Evolutionary conservation across 2,113 vertebrate species (phyloP).

Genomic region (Megalops atlanticus): DNA sequence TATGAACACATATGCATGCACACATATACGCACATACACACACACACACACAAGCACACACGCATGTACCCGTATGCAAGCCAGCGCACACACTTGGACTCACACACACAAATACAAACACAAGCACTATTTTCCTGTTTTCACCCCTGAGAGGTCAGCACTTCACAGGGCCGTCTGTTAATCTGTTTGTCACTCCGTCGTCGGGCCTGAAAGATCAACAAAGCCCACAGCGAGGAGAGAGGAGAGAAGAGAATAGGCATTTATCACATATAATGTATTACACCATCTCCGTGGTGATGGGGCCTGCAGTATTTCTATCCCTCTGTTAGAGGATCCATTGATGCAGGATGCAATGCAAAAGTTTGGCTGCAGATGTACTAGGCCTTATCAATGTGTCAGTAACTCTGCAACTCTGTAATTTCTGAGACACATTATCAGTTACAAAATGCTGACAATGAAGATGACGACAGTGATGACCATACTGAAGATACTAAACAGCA

Average conservation of each 20-base stretch:
- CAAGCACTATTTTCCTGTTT: slow-evolving; percentile 17
- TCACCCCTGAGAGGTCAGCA: slow-evolving; percentile 82
- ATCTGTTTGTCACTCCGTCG: slow-evolving; percentile 79
- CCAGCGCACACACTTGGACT: too few species aligned
- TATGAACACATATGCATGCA: too few species aligned
- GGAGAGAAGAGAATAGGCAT: slow-evolving; percentile 14
- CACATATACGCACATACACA: too few species aligned
- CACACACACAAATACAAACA: neutral
- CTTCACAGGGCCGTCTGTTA: slow-evolving; percentile 84
- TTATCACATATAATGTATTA: slow-evolving; percentile 41
- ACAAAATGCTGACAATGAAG: neutral
- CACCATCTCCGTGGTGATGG: slow-evolving; percentile 59
- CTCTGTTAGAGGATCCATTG: slow-evolving; percentile 69
- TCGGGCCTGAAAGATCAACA: slow-evolving; percentile 71
- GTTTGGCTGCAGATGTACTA: slow-evolving; percentile 59
- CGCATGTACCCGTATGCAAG: too few species aligned
- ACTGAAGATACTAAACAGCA: neutral
- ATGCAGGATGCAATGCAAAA: slow-evolving; percentile 68
- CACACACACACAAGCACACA: too few species aligned
- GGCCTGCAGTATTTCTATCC: slow-evolving; percentile 65
- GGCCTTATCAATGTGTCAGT: neutral
- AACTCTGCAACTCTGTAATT: neutral
- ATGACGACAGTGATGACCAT: neutral
- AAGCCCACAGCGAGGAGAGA: neutral
- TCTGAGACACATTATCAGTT: neutral